These are phyloP conservation scores for Drosophila infuscata DNA, from an alignment of 2,888 invertebrate genomes.

Conservation along the genomic window DNA sequence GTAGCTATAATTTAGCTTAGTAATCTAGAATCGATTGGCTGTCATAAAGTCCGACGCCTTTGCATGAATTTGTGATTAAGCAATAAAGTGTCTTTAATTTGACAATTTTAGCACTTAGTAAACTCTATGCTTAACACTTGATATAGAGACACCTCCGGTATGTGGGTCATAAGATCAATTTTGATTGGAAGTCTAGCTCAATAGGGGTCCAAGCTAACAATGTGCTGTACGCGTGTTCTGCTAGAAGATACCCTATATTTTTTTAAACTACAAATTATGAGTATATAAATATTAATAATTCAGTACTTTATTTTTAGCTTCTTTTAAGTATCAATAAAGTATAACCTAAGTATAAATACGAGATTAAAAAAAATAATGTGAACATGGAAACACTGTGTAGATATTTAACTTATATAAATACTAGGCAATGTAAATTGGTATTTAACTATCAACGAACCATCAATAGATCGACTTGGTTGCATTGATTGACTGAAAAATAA, in stretches of 20 bases:
- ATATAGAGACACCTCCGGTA: slow-evolving; percentile 26
- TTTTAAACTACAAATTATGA: not conserved
- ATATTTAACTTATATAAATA: too few species aligned
- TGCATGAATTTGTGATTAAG: slow-evolving; percentile 41
- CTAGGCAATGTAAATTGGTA: too few species aligned
- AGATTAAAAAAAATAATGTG: too few species aligned
- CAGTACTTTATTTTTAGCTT: not conserved
- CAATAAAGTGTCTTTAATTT: slow-evolving; percentile 47
- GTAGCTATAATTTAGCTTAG: not conserved
- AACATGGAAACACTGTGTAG: not conserved
- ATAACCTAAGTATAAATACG: not conserved
- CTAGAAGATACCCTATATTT: slow-evolving; percentile 8
- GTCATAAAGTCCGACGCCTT: slow-evolving; percentile 40
- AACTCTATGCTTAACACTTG: slow-evolving; percentile 29
- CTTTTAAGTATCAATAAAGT: not conserved
- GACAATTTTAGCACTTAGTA: slow-evolving; percentile 62
- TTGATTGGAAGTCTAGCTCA: slow-evolving; percentile 30
- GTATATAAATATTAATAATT: not conserved
- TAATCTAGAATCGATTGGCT: slow-evolving; percentile 45
- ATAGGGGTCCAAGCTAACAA: not conserved
- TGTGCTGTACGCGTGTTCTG: not conserved
- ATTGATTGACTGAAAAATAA: too few species aligned
- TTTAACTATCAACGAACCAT: too few species aligned
- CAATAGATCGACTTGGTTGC: too few species aligned
- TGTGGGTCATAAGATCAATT: slow-evolving; percentile 65